Evolutionary conservation across 2,888 invertebrate species (phyloP), one percentile per base, ranked within the genome.

Genomic region (Synanthedon formicaeformis): DNA sequence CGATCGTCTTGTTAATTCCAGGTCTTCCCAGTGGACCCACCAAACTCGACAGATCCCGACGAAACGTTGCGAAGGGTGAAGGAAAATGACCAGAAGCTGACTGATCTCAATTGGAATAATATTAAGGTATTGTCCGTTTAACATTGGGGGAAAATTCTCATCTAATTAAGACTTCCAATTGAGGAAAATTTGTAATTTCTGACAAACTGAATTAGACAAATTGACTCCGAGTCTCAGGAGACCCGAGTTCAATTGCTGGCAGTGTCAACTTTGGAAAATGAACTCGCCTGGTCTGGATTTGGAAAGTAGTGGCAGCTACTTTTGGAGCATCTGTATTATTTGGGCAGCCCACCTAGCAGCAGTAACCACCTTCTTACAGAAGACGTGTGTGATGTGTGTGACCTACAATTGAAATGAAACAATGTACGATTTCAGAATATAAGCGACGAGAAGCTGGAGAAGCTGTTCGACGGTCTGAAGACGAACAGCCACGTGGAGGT

Each of bases 41-140:
- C 98, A 62, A 99, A 99, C 82, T 91, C 92, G 75, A 99, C 99
- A 58, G 96, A 99, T 80, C 94, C 97, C 41, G 98, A 98, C 58
- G 94, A 95, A 61, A 95, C 96, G 60, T 93, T 99, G 69, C 92
- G 94, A 80, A 92, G 94, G 81, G 93, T 99, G 60, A 92, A 93
- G 72, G 94, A 96, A 61, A 96, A 99, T 81, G 96, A 96, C 88
- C 90, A 92, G 69, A 92, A 92, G 73, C 88, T 97, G 72, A 93
- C 92, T 76, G 96, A 96, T 87, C 92, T 99, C 79, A 99, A 99
- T 89, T 96, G 98, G 91, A 99, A 99, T 90, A 99, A 99, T 89
- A 99, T 99, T 89, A 98, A 96, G 92, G 98, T 98, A 34, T 0
- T 34, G 16, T 16, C 27, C 27, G 27, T 27, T 27, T 27, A 27